Evolutionary conservation across 2,113 vertebrate genomes (phyloP), one percentile per base, ranked within the genome.

Genomic region (Gambusia affinis): DNA sequence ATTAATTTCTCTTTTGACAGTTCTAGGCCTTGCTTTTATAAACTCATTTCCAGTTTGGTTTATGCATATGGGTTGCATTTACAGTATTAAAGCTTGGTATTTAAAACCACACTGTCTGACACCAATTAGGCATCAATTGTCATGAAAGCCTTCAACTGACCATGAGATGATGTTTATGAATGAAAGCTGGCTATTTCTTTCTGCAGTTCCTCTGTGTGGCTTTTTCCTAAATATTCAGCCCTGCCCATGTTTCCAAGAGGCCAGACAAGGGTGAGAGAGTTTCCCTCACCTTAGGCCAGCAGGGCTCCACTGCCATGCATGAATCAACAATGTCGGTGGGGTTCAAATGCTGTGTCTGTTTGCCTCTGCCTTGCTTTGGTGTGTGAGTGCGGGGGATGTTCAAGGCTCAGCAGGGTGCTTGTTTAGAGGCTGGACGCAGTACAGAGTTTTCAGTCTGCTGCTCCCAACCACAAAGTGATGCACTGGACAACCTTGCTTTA

Each of bases 211-310:
- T 82, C 67, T 70, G 72, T 76, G 72, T 85, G 73, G 77, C 60
- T 60, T 79, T 72, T 57, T 61, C 60, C 64, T 42, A 54, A 17
- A 71, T 70, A 68, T 85, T 67, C 79, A 87, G 62, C 68, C 3
- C 19, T 70, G 75, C 72, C 82, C 74, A 15, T 28, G 54, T 86
- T 89, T 88, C 80, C 76, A 2, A 87, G 79, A 82, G 81, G 76
- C 84, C 79, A 79, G 82, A 81, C 76, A 66, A 65, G 78, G 89
- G 87, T 90, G 80, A 87, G 88, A 73, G 77, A 81, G 76, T 88
- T 82, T 66, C 75, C 79, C 80, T 84, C 78, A 72, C 81, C 83
- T 83, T 74, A 61, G 71, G 75, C 19, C 77, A 15, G 12, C 3
- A 33, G 61, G 31, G 67, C 79, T 82, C 71, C 4, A 24, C 76